Evolutionary conservation across 2,888 invertebrate species (phyloP).

Genomic region (Conistra vaccinii): DNA sequence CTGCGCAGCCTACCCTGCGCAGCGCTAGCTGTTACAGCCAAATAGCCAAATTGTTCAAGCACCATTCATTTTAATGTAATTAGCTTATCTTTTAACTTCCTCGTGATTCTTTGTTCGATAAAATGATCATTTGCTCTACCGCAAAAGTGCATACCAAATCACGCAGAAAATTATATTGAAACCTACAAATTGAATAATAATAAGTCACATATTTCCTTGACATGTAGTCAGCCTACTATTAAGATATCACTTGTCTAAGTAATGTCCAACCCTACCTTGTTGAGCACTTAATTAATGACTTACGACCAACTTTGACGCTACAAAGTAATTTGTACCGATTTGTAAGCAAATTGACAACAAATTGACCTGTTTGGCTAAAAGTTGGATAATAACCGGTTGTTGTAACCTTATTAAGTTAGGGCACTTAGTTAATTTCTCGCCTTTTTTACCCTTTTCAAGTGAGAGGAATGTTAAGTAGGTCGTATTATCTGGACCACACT

Average conservation of each 20-base stretch:
- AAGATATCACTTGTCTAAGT: slow-evolving; percentile 35
- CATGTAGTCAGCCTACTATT: slow-evolving; percentile 50
- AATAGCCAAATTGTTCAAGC: neutral
- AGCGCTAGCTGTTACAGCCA: no score
- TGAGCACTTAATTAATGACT: slow-evolving; percentile 56
- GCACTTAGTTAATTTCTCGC: slow-evolving; percentile 26
- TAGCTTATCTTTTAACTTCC: neutral
- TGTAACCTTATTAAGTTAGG: slow-evolving; percentile 35
- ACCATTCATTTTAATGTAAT: neutral
- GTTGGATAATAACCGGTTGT: slow-evolving; percentile 38
- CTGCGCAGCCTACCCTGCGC: no score
- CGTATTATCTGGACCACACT: neutral
- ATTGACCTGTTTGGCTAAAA: slow-evolving; percentile 65
- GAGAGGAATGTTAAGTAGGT: neutral
- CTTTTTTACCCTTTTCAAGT: neutral
- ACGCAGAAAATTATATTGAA: slow-evolving; percentile 2
- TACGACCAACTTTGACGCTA: slow-evolving; percentile 69
- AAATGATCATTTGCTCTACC: neutral
- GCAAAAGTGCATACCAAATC: neutral
- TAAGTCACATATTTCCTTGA: slow-evolving; percentile 52
- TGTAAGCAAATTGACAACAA: slow-evolving; percentile 74
- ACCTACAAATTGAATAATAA: slow-evolving; percentile 21
- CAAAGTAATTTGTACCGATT: slow-evolving; percentile 71
- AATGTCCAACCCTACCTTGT: slow-evolving; percentile 31
- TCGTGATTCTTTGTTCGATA: neutral